These are phyloP conservation scores for Cryptotermes secundus DNA, from an alignment of 1,140 invertebrate species.

Conservation along the genomic window DNA sequence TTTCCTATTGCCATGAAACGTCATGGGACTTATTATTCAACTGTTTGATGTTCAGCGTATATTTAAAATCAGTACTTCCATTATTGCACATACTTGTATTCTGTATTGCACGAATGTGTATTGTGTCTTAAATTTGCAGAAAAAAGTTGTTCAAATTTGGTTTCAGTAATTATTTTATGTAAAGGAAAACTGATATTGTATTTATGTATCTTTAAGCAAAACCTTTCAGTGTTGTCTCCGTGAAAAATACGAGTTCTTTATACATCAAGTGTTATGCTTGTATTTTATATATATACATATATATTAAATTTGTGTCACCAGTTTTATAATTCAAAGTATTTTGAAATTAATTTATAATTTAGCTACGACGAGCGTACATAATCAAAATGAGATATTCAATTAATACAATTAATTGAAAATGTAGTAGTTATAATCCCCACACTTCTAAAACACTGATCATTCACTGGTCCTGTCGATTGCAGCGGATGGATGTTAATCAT, in stretches of 20 bases:
- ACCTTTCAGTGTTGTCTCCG: background rate
- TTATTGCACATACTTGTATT: background rate
- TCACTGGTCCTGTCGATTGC: background rate
- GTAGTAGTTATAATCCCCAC: constrained; percentile 9
- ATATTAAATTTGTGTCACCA: constrained; percentile 15
- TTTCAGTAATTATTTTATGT: background rate
- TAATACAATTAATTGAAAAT: background rate
- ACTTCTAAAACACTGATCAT: background rate
- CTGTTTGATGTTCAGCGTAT: background rate
- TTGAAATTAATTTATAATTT: background rate
- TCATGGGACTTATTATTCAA: background rate
- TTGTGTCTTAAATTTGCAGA: background rate
- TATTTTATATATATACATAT: background rate
- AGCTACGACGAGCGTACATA: constrained; percentile 4
- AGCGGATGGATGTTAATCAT: background rate
- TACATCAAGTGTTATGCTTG: background rate
- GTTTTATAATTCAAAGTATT: background rate
- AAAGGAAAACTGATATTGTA: background rate
- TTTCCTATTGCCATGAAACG: background rate
- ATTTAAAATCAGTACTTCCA: background rate
- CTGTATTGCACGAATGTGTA: background rate
- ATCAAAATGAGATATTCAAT: constrained; percentile 7
- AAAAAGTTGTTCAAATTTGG: background rate
- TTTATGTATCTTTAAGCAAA: background rate
- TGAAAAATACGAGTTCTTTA: background rate